Base-by-base conservation (phyloP, 2,113 vertebrate genomes). In the Bubo scandiacus region DNA sequence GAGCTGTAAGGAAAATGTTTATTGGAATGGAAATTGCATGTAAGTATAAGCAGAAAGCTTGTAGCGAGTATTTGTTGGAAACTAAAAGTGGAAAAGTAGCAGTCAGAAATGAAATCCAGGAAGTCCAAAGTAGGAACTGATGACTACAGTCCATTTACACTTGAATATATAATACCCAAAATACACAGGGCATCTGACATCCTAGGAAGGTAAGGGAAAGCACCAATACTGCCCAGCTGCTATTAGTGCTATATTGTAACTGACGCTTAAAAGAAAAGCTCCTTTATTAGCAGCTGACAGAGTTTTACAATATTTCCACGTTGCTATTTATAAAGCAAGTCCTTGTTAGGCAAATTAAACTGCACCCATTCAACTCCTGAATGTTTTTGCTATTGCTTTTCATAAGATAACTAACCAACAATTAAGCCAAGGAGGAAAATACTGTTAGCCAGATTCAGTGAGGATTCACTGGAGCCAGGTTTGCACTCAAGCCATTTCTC, bases 71-170 rank as follows among this genome's bases (percentile, higher is more conserved):
- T 65, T 88, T 95, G 91, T 91, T 97, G 94, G 94, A 96, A 93
- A 49, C 70, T 55, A 25, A 5, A 72, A 40, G 62, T 90, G 94
- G 94, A 96, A 96, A 96, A 95, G 84, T 30, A 95, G 89, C 79
- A 85, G 95, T 94, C 95, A 95, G 84, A 94, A 89, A 61, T 43
- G 6, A 94, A 95, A 82, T 72, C 57, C 89, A 90, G 84, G 81
- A 95, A 90, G 92, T 57, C 40, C 62, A 72, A 72, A 63, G 66
- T 47, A 90, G 88, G 81, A 96, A 79, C 36, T 29, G 43, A 67
- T 94, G 93, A 95, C 73, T 86, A 36, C 29, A 91, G 87, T 27
- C 34, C 62, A 58, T 85, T 89, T 81, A 86, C 65, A 65, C 59
- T 54, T 57, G 65, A 79, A 72, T 59, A 55, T n/a, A 92, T 19